phyloP scores from a whole-genome alignment of 2,888 invertebrate species.

The Unio pictorum region DNA sequence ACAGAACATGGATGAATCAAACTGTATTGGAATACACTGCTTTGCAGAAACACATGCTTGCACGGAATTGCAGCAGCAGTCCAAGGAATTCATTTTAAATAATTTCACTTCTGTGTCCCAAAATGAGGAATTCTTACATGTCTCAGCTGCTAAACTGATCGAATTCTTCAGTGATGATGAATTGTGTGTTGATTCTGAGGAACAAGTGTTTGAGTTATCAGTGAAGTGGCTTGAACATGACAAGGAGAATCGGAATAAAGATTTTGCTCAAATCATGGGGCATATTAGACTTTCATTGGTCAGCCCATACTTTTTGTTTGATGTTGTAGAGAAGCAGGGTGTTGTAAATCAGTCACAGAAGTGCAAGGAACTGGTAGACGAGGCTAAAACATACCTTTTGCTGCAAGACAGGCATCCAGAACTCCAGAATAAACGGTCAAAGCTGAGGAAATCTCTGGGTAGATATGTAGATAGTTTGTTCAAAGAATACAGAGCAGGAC shows the following conservation, averaged over 20 bases:
- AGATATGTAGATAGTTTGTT: slow-evolving; percentile 4
- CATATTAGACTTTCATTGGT: slow-evolving; percentile 73
- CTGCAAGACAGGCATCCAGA: slow-evolving; percentile 72
- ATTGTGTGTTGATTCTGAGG: slow-evolving; percentile 90
- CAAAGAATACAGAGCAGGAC: neutral
- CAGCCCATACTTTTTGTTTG: slow-evolving; percentile 74
- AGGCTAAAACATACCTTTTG: slow-evolving; percentile 73
- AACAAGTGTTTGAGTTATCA: slow-evolving; percentile 84
- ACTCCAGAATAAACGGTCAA: slow-evolving; percentile 68
- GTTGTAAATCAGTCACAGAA: slow-evolving; percentile 68
- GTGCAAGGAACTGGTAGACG: slow-evolving; percentile 72
- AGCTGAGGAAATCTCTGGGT: slow-evolving; percentile 70
- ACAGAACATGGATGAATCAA: slow-evolving; percentile 91
- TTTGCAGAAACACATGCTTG: slow-evolving; percentile 95
- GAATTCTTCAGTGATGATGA: slow-evolving; percentile 89
- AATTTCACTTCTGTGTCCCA: slow-evolving; percentile 79
- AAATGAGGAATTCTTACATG: slow-evolving; percentile 91
- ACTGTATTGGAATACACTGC: slow-evolving; percentile 93
- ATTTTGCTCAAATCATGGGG: slow-evolving; percentile 69
- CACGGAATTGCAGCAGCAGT: slow-evolving; percentile 78
- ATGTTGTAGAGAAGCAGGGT: slow-evolving; percentile 71
- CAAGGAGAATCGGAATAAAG: slow-evolving; percentile 79
- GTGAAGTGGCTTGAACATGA: slow-evolving; percentile 89
- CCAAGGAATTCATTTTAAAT: slow-evolving; percentile 64
- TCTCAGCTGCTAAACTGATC: slow-evolving; percentile 86